Conservation (phyloP, 2,888 invertebrate species). For the Pollenia griseotomentosa region DNA sequence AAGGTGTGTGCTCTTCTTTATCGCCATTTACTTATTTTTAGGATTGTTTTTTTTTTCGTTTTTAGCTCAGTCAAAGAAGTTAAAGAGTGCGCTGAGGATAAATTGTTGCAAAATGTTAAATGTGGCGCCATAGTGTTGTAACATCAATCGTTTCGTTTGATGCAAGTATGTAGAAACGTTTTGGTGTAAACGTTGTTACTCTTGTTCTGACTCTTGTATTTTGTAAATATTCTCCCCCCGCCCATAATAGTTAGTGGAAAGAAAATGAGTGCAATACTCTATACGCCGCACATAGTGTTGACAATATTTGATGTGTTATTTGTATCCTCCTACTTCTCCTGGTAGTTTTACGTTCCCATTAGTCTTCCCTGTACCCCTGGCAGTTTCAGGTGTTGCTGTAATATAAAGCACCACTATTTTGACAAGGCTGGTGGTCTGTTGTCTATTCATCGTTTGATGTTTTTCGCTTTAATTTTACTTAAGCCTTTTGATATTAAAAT, state of each 20-base stretch:
- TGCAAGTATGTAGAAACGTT: slow-evolving; percentile 31
- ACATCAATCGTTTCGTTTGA: slow-evolving; percentile 69
- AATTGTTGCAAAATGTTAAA: slow-evolving; percentile 73
- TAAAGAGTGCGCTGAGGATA: slow-evolving; percentile 30
- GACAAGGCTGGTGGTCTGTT: slow-evolving; percentile 69
- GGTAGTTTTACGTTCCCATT: neutral
- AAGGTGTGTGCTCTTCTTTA: slow-evolving; percentile 62
- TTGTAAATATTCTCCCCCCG: neutral
- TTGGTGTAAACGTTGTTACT: slow-evolving; percentile 55
- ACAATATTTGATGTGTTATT: slow-evolving; percentile 72
- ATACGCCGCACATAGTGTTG: slow-evolving; percentile 61
- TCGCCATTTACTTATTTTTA: slow-evolving; percentile 53
- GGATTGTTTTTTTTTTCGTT: slow-evolving; percentile 23
- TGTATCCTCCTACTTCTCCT: slow-evolving; percentile 35
- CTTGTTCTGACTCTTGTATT: slow-evolving; percentile 33
- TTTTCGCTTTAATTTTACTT: slow-evolving; percentile 59
- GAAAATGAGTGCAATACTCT: slow-evolving; percentile 17
- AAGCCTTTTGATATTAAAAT: slow-evolving; percentile 60
- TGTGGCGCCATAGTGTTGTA: slow-evolving; percentile 74
- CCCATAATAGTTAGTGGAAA: slow-evolving; percentile 6
- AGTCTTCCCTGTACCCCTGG: slow-evolving; percentile 18
- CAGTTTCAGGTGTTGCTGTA: slow-evolving; percentile 63
- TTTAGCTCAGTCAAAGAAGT: slow-evolving; percentile 20
- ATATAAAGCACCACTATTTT: slow-evolving; percentile 61
- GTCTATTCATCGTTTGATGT: slow-evolving; percentile 61